These are phyloP conservation scores for Cinclus cinclus DNA, from an alignment of 2,113 vertebrate species.

Conservation along the genomic window DNA sequence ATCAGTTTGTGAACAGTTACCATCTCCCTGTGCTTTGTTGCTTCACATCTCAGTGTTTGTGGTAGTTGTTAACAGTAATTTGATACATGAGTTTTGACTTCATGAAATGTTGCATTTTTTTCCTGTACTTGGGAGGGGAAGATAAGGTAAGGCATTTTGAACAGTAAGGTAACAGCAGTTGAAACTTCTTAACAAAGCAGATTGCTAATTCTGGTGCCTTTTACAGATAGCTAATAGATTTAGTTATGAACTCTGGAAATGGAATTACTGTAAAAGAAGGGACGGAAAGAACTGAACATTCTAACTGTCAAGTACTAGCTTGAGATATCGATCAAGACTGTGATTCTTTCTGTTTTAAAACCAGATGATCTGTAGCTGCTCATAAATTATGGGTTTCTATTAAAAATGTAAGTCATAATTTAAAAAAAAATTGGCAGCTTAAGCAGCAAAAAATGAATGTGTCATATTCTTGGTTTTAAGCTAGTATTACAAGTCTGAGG, in stretches of 20 bases:
- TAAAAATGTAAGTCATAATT: conserved; percentile 55
- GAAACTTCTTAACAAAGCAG: neutral
- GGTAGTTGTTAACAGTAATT: neutral
- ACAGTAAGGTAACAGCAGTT: neutral
- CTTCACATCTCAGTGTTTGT: neutral
- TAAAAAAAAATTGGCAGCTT: neutral
- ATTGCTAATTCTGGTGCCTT: neutral
- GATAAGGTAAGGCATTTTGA: neutral
- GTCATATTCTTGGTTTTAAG: conserved; percentile 43
- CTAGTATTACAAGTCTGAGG: conserved; percentile 39
- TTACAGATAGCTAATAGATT: neutral
- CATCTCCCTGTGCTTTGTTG: neutral
- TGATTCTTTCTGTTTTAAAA: conserved; percentile 54
- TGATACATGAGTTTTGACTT: neutral
- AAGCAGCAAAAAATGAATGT: conserved; percentile 31
- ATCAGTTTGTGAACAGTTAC: neutral
- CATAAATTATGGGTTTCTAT: conserved; percentile 60
- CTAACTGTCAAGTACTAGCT: neutral
- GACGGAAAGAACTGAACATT: neutral
- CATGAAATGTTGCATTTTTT: neutral
- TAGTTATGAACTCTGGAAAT: neutral
- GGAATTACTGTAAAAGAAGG: neutral
- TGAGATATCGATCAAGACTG: conserved; percentile 36
- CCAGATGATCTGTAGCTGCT: conserved; percentile 46
- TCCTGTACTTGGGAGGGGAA: neutral